Base-by-base conservation (phyloP, 2,113 vertebrate genomes). In the Melospiza georgiana region DNA sequence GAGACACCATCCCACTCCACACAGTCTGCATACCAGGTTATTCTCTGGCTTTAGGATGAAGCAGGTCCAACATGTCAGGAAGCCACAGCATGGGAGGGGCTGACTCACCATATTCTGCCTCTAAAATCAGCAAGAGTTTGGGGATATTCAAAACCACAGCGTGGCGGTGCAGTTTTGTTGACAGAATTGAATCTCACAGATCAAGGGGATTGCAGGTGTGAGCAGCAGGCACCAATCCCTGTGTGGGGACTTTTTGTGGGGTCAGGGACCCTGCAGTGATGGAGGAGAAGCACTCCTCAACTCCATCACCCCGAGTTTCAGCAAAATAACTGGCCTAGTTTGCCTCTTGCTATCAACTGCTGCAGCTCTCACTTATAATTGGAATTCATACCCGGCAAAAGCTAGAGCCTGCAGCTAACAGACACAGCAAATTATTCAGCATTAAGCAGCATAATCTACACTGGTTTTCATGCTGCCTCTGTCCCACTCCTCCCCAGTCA, bases 341-440 rank as follows among this genome's bases (percentile, higher is more conserved):
- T 71, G 55, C 43, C 44, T 77, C 17, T 74, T 52, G 3, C 25
- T 76, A 46, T 48, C 3, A 1, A 27, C 52, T 43, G 52, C 28
- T 63, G 28, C 68, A 86, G 39, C 65, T 49, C 75, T 61, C 43
- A 24, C 14, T 87, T 68, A 57, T 81, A 87, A 78, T 61, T 89
- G 61, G 68, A 94, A 92, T 87, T 94, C 86, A 89, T 9, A 81
- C n/a, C 61, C 52, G 78, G 48, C 51, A 80, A 81, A 90, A 83
- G 25, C 65, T 54, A 44, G 17, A 86, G 52, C 82, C 95, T 92
- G 88, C 65, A 90, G 88, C 92, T 90, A 90, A 75, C 51, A 92
- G 84, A 87, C 76, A 85, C 27, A 88, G 75, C 63, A 80, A 90
- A 94, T 95, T 86, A 81, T 81, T 78, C 82, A 61, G 72, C 52